Conservation (phyloP, 2,113 vertebrate species). For the Marcusenius ussheri region DNA sequence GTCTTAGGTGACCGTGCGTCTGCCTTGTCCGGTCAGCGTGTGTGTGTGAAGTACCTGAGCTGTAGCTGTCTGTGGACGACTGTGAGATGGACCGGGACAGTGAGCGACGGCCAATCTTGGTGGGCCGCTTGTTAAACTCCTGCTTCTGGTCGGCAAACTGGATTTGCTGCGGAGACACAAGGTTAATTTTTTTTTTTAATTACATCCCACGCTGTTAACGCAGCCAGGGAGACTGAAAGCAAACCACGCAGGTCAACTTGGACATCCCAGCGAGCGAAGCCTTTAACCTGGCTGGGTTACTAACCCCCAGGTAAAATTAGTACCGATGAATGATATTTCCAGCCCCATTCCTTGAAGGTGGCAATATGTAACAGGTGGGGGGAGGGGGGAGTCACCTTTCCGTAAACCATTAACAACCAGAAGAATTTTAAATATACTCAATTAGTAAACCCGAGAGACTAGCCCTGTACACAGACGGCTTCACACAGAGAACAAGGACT, state of each 20-base stretch:
- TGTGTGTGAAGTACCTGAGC: constrained; percentile 72
- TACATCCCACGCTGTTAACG: not conserved
- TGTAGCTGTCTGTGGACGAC: constrained; percentile 97
- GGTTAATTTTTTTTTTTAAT: not conserved
- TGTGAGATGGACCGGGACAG: constrained; percentile 97
- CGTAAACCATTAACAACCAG: not conserved
- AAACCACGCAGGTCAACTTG: not conserved
- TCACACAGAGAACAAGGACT: not conserved
- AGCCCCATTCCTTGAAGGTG: not conserved
- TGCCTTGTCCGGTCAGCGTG: not conserved
- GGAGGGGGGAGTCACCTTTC: not conserved
- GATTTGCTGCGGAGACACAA: constrained; percentile 66
- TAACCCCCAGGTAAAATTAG: not conserved
- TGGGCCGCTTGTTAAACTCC: constrained; percentile 95
- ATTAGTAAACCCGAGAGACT: not conserved
- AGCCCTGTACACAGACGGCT: not conserved
- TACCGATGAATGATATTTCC: not conserved
- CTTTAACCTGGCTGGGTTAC: not conserved
- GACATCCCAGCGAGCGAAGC: not conserved
- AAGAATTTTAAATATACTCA: not conserved
- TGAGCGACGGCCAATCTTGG: constrained; percentile 91
- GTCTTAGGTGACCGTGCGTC: not conserved
- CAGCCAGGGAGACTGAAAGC: not conserved
- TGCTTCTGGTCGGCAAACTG: constrained; percentile 98
- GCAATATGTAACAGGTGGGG: not conserved